These are phyloP conservation scores for Rhabdophis nuchalis DNA, from an alignment of 2,797 vertebrate genomes.

Conservation along the genomic window DNA sequence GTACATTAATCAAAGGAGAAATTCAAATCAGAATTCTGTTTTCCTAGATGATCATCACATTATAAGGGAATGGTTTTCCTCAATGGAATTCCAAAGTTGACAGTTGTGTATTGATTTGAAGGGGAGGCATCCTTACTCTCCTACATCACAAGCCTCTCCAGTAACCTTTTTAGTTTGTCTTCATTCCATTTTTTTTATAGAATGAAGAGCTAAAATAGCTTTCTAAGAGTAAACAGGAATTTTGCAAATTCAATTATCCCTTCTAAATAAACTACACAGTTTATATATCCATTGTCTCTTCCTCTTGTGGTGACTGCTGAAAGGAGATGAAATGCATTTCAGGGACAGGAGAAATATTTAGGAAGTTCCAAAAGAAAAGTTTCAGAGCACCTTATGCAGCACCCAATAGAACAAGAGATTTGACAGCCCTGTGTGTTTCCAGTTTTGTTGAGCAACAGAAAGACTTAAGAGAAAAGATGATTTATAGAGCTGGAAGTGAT, in stretches of 20 bases:
- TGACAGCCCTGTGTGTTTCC: neutral
- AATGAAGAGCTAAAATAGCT: neutral
- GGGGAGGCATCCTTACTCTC: neutral
- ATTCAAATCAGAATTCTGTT: neutral
- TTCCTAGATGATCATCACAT: neutral
- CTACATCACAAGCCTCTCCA: neutral
- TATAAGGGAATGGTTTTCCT: neutral
- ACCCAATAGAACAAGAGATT: neutral
- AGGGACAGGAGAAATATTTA: neutral
- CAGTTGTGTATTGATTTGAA: neutral
- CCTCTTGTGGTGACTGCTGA: neutral
- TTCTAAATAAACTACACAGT: neutral
- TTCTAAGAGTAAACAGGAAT: neutral
- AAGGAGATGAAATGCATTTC: neutral
- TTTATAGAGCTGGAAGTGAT: neutral
- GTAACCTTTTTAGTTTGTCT: neutral
- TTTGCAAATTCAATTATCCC: neutral
- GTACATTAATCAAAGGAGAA: neutral
- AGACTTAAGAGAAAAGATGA: neutral
- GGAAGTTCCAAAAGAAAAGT: neutral
- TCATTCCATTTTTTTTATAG: no score
- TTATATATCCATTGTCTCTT: neutral
- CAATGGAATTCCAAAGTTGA: neutral
- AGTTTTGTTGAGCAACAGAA: neutral
- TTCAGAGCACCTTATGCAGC: neutral